These are phyloP conservation scores for Schrankia costaestrigalis DNA, from an alignment of 2,888 invertebrate genomes.

Conservation along the genomic window DNA sequence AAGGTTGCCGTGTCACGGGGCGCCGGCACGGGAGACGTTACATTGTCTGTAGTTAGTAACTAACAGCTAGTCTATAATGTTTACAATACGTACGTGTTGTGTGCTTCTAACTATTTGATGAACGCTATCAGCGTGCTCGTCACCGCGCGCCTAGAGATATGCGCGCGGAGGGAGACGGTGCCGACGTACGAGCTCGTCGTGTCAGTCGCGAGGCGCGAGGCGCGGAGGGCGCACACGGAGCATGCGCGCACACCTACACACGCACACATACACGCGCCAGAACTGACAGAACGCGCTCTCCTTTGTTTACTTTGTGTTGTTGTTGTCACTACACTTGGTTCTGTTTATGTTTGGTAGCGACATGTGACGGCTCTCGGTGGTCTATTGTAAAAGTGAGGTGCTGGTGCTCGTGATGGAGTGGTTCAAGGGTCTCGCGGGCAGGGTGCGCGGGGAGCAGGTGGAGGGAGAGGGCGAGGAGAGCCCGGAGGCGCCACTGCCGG, in stretches of 20 bases:
- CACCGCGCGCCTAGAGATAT: conserved; percentile 13
- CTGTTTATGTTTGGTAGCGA: neutral
- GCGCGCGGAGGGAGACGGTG: conserved; percentile 26
- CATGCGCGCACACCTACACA: conserved; percentile 17
- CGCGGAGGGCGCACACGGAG: conserved; percentile 23
- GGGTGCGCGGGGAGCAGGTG: conserved; percentile 20
- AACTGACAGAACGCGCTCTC: conserved; percentile 7
- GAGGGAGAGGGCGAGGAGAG: conserved; percentile 11
- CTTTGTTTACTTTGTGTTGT: conserved; percentile 35
- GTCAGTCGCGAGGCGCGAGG: conserved; percentile 19
- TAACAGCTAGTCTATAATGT: too few relatives aligned
- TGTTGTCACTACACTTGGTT: neutral
- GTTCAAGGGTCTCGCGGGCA: conserved; percentile 30
- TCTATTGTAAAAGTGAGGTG: neutral
- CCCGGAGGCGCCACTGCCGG: conserved; percentile 7
- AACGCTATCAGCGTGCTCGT: conserved; percentile 25
- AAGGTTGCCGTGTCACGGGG: too few relatives aligned
- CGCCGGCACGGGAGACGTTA: too few relatives aligned
- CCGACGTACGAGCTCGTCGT: conserved; percentile 28
- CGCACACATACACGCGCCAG: conserved; percentile 3
- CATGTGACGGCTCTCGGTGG: neutral
- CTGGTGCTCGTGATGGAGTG: neutral
- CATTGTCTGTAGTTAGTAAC: too few relatives aligned
- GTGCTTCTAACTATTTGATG: conserved; percentile 15
- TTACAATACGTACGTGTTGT: too few relatives aligned